These are phyloP conservation scores for Pseudomyrmex dendroicus DNA, from an alignment of 1,140 invertebrate genomes.

Conservation along the genomic window DNA sequence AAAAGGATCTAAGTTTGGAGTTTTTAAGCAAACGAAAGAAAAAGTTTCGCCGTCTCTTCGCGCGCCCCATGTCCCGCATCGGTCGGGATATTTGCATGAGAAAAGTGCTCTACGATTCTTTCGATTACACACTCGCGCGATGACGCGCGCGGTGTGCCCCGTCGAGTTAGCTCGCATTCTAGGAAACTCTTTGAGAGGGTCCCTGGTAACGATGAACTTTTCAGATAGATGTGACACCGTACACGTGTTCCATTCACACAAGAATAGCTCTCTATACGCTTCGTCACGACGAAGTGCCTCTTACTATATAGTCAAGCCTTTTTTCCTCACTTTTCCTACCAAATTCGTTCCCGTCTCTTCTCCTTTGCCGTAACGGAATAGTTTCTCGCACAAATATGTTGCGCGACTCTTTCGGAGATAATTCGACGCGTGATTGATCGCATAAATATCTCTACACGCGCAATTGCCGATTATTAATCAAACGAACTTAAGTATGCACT, in stretches of 20 bases:
- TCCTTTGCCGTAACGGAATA: background rate
- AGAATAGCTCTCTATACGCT: slow-evolving; percentile 2
- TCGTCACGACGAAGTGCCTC: slow-evolving; percentile 27
- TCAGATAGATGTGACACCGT: slow-evolving; percentile 72
- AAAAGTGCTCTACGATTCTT: slow-evolving; percentile 76
- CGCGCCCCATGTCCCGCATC: slow-evolving; percentile 56
- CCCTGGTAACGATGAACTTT: slow-evolving; percentile 72
- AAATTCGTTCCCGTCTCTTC: too few species aligned
- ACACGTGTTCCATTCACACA: slow-evolving; percentile 72
- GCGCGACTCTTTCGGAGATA: slow-evolving; percentile 16
- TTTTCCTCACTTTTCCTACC: too few species aligned
- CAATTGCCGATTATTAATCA: slow-evolving; percentile 36
- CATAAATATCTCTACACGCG: slow-evolving; percentile 26
- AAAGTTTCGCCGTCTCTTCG: slow-evolving; percentile 70
- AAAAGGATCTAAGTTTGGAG: slow-evolving; percentile 74
- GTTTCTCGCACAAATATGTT: background rate
- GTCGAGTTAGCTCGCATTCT: slow-evolving; percentile 67
- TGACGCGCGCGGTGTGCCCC: slow-evolving; percentile 42
- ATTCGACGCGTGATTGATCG: slow-evolving; percentile 17
- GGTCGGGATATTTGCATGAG: slow-evolving; percentile 70
- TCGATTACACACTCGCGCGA: slow-evolving; percentile 73
- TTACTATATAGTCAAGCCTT: background rate
- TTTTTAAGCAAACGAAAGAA: slow-evolving; percentile 72
- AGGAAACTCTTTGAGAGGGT: slow-evolving; percentile 69
- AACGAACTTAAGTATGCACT: background rate